Percentiles rank a stretch among this genome's conserved stretches.
Evolutionary conservation across 2,113 vertebrate genomes (phyloP).

Genomic region (Brevimyrus niger): DNA sequence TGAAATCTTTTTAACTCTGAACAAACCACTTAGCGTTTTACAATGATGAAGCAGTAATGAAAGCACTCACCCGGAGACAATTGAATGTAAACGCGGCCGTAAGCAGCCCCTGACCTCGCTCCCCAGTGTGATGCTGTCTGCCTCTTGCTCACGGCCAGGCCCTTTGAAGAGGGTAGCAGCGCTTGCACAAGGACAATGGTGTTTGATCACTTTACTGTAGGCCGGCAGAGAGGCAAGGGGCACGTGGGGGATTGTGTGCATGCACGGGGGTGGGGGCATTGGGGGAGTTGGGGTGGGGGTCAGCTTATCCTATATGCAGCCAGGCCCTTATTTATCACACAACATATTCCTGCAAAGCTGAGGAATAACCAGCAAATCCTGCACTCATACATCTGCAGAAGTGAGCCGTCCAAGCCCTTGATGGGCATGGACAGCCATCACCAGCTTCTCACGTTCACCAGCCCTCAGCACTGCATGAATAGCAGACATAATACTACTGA

Average conservation of each 20-base stretch:
- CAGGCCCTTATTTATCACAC: neutral
- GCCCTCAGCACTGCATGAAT: neutral
- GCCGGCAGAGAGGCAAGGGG: slow-evolving; percentile 4
- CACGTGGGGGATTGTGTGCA: neutral
- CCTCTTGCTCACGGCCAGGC: slow-evolving; percentile 28
- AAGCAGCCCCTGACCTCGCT: slow-evolving; percentile 22
- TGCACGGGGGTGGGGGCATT: slow-evolving; percentile 18
- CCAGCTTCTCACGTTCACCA: neutral
- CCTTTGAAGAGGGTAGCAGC: slow-evolving; percentile 30
- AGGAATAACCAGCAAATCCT: neutral
- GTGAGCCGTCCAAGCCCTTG: neutral
- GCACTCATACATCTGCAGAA: neutral
- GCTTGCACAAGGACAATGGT: slow-evolving; percentile 32
- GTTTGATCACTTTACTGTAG: slow-evolving; percentile 28
- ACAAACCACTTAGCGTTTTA: slow-evolving; percentile 33
- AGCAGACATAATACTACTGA: neutral
- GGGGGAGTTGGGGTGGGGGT: neutral
- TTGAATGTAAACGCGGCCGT: slow-evolving; percentile 39
- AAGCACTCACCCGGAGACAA: slow-evolving; percentile 37
- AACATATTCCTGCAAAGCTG: neutral
- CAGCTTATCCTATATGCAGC: neutral
- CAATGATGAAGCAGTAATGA: slow-evolving; percentile 29
- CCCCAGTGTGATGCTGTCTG: slow-evolving; percentile 31
- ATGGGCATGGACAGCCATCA: neutral
- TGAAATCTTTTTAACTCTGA: slow-evolving; percentile 24